phyloP scores from a whole-genome alignment of 35 echinoderm and acorn worm genomes.

The Anneissia japonica region DNA sequence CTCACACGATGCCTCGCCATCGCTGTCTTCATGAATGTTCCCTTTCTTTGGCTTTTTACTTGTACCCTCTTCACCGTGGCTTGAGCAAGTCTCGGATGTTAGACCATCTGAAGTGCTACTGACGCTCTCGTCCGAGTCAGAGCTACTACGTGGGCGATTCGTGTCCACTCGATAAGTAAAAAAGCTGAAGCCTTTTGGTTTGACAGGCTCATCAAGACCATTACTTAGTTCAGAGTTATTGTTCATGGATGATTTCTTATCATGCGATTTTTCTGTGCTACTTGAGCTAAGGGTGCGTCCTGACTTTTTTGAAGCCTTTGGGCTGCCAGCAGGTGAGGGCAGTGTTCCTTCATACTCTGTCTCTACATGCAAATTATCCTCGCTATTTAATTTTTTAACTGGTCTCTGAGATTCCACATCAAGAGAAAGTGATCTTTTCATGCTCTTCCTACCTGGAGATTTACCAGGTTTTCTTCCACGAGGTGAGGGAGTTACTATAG shows the following conservation, averaged over 20 bases:
- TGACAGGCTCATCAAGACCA: slow-evolving; percentile 60
- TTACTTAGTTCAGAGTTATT: slow-evolving; percentile 55
- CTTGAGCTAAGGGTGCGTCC: not conserved
- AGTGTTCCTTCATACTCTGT: slow-evolving; percentile 62
- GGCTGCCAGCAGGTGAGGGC: slow-evolving; percentile 11
- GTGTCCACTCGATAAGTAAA: slow-evolving; percentile 67
- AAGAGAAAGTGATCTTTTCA: not conserved
- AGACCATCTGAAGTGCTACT: slow-evolving; percentile 68
- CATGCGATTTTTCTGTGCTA: not conserved
- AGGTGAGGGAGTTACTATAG: not conserved
- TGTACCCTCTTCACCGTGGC: slow-evolving; percentile 44
- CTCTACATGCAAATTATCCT: slow-evolving; percentile 43
- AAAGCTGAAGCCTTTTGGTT: slow-evolving; percentile 47
- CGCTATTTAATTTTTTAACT: not conserved
- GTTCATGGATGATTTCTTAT: not conserved
- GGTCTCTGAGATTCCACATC: not conserved
- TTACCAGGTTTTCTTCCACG: slow-evolving; percentile 22
- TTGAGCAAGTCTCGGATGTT: slow-evolving; percentile 67
- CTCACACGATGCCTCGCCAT: slow-evolving; percentile 86
- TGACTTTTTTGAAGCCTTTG: not conserved
- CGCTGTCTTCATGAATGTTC: slow-evolving; percentile 62
- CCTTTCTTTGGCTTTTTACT: not conserved
- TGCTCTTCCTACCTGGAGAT: not conserved
- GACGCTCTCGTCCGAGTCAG: slow-evolving; percentile 75
- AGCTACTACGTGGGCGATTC: slow-evolving; percentile 70